Conservation (phyloP, 2,113 vertebrate genomes). For the Channa maculata region DNA sequence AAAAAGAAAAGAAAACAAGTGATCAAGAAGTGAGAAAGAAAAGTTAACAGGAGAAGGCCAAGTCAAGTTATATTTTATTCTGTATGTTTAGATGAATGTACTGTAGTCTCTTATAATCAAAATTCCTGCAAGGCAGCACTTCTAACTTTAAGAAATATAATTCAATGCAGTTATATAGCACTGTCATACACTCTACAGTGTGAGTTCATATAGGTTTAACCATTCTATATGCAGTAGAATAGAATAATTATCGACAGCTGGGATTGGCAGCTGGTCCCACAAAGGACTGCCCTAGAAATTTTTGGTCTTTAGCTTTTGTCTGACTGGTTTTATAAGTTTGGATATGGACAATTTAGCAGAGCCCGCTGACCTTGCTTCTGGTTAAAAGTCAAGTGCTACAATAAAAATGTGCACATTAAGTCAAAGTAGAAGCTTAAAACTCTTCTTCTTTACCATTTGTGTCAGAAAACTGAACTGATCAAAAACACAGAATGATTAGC, state of each 20-base stretch:
- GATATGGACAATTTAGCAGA: background rate
- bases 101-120: background rate
- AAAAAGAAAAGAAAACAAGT: too few species aligned
- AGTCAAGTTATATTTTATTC: background rate
- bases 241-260: background rate
- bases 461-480: too few species aligned
- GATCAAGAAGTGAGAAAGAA: background rate
- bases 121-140: conserved; percentile 1
- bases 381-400: too few species aligned
- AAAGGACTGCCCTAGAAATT: background rate
- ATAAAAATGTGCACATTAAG: too few species aligned
- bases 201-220: background rate
- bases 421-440: too few species aligned
- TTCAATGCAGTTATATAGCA: conserved; percentile 18
- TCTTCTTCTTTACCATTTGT: too few species aligned
- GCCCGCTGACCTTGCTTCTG: background rate
- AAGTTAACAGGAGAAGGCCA: background rate
- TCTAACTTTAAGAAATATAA: conserved; percentile 6
- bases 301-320: background rate
- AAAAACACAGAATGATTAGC: too few species aligned
- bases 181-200: background rate
- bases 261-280: background rate
- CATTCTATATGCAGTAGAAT: background rate
- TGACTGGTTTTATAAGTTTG: background rate
- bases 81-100: conserved; percentile 18